Conservation (phyloP, 2,113 vertebrate genomes). For the Leucosticte australis region DNA sequence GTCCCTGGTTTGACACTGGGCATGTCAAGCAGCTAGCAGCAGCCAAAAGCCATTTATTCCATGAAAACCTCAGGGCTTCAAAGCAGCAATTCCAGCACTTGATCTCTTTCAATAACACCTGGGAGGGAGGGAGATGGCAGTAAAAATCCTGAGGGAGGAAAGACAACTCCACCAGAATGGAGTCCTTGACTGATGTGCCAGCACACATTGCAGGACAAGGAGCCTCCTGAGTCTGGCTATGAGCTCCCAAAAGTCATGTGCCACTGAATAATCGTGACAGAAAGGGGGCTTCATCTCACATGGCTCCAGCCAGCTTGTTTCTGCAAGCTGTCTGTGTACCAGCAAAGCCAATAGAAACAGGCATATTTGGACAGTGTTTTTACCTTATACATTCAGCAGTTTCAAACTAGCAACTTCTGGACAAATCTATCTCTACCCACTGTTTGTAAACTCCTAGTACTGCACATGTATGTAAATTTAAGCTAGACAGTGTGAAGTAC, state of each 20-base stretch:
- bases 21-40: not conserved
- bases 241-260: not conserved
- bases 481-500: not conserved
- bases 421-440: not conserved
- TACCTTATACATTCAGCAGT: not conserved
- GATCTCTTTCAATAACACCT: not conserved
- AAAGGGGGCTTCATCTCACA: not conserved
- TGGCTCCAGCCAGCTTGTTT: not conserved
- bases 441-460: not conserved
- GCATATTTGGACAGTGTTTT: not conserved
- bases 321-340: not conserved
- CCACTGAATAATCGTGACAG: rapidly evolving
- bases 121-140: not conserved
- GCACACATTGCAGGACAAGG: not conserved
- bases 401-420: not conserved
- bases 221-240: not conserved
- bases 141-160: not conserved
- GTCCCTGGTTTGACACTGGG: not conserved
- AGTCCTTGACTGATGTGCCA: not conserved
- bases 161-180: not conserved
- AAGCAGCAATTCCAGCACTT: not conserved
- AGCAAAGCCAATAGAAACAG: not conserved
- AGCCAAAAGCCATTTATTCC: not conserved
- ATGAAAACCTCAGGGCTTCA: not conserved
- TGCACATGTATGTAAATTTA: not conserved